A percentile compares a stretch with the other conserved stretches of the same genome.
Conservation (phyloP, 1,140 invertebrate genomes). For the Trypoxylus dichotomus region DNA sequence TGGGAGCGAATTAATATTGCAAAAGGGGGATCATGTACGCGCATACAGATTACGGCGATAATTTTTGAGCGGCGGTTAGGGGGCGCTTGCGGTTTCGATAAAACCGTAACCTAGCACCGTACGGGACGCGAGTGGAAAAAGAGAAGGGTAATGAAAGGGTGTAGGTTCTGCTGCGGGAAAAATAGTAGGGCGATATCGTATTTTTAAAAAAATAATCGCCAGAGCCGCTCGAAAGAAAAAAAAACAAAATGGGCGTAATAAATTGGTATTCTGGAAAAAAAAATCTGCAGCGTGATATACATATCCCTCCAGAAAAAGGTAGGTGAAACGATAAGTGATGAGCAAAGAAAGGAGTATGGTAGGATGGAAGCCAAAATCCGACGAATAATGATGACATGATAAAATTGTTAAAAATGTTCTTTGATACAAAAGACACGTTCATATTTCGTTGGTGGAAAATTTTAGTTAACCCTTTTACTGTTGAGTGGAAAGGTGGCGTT, state of each 20-base stretch:
- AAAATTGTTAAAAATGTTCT: no score
- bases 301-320: neutral
- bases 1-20: neutral
- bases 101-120: neutral
- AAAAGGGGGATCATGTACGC: neutral
- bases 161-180: neutral
- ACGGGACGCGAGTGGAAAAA: neutral
- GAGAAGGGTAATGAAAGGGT: neutral
- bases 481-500: no score
- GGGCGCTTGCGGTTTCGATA: neutral
- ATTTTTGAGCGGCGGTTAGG: neutral
- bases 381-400: no score
- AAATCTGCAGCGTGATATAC: neutral
- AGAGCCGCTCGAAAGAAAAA: neutral
- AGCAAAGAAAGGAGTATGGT: no score
- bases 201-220: neutral
- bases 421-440: no score
- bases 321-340: no score
- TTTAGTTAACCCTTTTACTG: no score
- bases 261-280: neutral
- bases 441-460: no score
- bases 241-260: neutral
- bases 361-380: no score
- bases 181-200: neutral
- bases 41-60: conserved; percentile 1